phyloP scores from a whole-genome alignment of 2,888 invertebrate species.

The Anarsia innoxiella region DNA sequence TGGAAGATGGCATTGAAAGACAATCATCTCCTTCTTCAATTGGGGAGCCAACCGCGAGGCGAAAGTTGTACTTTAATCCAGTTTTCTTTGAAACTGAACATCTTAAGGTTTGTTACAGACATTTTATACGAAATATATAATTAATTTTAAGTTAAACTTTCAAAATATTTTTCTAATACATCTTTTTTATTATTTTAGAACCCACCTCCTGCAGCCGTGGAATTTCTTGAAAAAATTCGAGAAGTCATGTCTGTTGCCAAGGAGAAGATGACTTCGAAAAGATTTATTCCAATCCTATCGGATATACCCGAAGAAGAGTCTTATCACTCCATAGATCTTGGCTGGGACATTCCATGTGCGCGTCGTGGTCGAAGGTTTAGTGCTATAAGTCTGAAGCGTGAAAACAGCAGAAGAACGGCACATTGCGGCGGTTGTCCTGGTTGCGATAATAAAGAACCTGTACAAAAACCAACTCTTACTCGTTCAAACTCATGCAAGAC shows the following conservation, averaged over 20 bases:
- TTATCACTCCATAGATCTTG: slow-evolving; percentile 62
- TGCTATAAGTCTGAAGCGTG: slow-evolving; percentile 76
- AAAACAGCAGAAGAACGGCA: slow-evolving; percentile 74
- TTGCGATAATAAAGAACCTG: slow-evolving; percentile 62
- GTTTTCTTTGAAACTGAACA: slow-evolving; percentile 92
- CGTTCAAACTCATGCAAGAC: slow-evolving; percentile 73
- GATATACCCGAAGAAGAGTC: slow-evolving; percentile 88
- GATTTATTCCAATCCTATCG: slow-evolving; percentile 84
- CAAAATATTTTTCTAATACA: too few relatives aligned
- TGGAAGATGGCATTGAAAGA: slow-evolving; percentile 36
- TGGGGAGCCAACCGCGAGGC: slow-evolving; percentile 70
- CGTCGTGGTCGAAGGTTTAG: slow-evolving; percentile 72
- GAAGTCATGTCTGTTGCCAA: slow-evolving; percentile 93
- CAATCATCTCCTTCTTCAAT: slow-evolving; percentile 46
- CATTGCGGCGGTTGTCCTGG: slow-evolving; percentile 81
- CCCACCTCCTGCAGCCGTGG: slow-evolving; percentile 92
- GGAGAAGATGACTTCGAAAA: slow-evolving; percentile 88
- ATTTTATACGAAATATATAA: slow-evolving; percentile 2
- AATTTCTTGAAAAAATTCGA: slow-evolving; percentile 90
- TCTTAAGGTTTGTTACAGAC: too few relatives aligned
- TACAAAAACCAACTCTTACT: slow-evolving; percentile 43
- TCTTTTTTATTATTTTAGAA: slow-evolving; percentile 64
- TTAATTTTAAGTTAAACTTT: not conserved
- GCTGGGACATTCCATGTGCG: slow-evolving; percentile 65
- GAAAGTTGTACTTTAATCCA: slow-evolving; percentile 91